phyloP scores from a whole-genome alignment of 2,113 vertebrate species.

The Gopherus evgoodei region DNA sequence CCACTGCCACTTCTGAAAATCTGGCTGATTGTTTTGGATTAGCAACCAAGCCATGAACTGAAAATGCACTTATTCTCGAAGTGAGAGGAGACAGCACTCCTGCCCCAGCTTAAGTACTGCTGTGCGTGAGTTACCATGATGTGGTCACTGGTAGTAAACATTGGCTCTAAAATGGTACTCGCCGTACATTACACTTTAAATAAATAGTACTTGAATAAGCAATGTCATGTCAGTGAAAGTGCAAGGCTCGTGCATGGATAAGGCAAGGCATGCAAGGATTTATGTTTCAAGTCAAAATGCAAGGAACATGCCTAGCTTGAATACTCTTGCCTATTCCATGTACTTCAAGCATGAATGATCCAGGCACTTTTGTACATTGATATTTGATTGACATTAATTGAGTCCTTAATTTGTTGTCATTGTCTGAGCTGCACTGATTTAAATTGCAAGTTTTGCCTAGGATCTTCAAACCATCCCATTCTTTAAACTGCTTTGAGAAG shows the following conservation, averaged over 20 bases:
- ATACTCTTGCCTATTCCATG: fast-evolving
- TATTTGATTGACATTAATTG: fast-evolving
- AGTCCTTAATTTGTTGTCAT: fast-evolving
- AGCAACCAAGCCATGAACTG: background rate
- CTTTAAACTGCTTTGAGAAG: background rate
- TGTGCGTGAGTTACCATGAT: background rate
- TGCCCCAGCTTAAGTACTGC: background rate
- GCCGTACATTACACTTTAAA: background rate
- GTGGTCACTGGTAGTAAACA: background rate
- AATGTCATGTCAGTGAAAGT: background rate
- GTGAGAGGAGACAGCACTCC: background rate
- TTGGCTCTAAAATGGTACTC: background rate
- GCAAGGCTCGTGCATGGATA: background rate
- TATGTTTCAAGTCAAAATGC: fast-evolving
- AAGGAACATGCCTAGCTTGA: background rate
- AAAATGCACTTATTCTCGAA: background rate
- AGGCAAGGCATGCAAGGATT: background rate
- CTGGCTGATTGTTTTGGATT: fast-evolving
- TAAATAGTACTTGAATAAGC: fast-evolving
- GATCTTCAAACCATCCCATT: background rate
- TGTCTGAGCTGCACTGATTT: fast-evolving
- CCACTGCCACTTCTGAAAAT: fast-evolving
- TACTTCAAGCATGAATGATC: fast-evolving
- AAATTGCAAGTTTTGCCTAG: background rate
- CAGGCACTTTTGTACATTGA: background rate